Evolutionary conservation across 2,797 vertebrate genomes (phyloP), one percentile per base, ranked within the genome.

Genomic region (Xyrichtys novacula): DNA sequence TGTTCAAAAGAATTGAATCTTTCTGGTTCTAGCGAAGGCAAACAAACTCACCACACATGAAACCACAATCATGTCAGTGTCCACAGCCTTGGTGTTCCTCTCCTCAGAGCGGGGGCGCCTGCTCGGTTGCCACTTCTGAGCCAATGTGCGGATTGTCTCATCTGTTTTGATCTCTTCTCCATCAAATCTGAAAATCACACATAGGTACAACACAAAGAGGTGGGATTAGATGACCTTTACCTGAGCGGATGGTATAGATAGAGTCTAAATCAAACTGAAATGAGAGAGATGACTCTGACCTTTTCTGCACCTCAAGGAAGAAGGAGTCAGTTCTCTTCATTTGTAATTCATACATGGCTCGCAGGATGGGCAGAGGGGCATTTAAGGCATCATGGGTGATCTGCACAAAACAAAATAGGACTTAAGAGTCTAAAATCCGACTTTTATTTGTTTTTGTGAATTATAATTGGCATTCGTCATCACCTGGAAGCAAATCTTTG

Each of bases 401-500:
- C 98, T 99, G 76, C 29, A 71, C 85, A 15, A 1, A 26, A 61
- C 39, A 25, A 17, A 36, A 38, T 19, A 0, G 1, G 3, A 53
- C 3, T 22, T 49, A 0, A 47, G 7, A 44, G 31, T 16, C 31
- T 15, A 5, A 36, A 1, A 17, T 43, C 2, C 10, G 0, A 1
- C 2, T 4, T 42, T 22, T 3, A 46, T 65, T 49, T 59, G 31
- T 4, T n/a, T 52, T 20, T 3, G 20, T 15, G 2, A 6, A 10
- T 47, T 15, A 23, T n/a, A 0, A 59, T 11, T 6, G 5, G 25
- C 2, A 29, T 62, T 28, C 5, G 25, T 49, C 2, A 38, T 83
- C 36, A 98, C 98, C 97, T 98, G 94, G 91, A 99, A 98, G 82
- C 96, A 98, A 84, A 97, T 97, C 89, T 96, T 97, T 36, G 97